phyloP scores from a whole-genome alignment of 2,113 vertebrate species.

The Phoxinus phoxinus region DNA sequence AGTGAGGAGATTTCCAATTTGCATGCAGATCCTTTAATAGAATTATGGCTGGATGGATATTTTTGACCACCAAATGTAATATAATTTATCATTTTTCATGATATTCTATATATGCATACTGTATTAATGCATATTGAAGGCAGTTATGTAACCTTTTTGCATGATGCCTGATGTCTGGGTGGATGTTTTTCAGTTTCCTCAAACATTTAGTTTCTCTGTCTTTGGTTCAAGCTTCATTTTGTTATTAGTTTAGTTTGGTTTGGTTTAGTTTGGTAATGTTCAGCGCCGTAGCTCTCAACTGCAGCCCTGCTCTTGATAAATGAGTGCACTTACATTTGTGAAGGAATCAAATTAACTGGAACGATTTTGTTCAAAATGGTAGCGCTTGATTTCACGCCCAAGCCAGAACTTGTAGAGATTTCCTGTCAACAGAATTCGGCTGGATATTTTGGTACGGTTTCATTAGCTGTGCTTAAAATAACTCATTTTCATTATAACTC shows the following conservation, averaged over 20 bases:
- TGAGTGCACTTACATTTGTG: slow-evolving; percentile 27
- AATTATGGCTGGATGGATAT: slow-evolving; percentile 7
- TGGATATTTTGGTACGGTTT: slow-evolving; percentile 44
- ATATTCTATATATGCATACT: background rate
- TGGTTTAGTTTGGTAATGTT: background rate
- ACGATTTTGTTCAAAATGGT: slow-evolving; percentile 37
- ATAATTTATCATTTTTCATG: background rate
- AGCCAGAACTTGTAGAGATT: slow-evolving; percentile 37
- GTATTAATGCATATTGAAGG: background rate
- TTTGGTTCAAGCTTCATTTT: background rate
- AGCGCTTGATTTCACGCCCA: slow-evolving; percentile 35
- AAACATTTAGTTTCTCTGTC: background rate
- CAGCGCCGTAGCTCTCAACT: background rate
- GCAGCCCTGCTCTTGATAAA: slow-evolving; percentile 28
- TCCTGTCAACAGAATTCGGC: slow-evolving; percentile 44
- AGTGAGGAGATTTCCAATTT: background rate
- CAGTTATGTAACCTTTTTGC: background rate
- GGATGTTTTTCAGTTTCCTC: background rate
- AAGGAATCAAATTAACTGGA: slow-evolving; percentile 44
- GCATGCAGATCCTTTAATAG: background rate
- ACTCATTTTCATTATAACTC: slow-evolving; percentile 44
- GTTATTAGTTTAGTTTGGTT: too few species aligned
- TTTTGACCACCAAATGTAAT: background rate
- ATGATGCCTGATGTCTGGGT: background rate
- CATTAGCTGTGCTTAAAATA: slow-evolving; percentile 46